phyloP scores from a whole-genome alignment of 2,797 vertebrate species.

The Monodelphis domestica region DNA sequence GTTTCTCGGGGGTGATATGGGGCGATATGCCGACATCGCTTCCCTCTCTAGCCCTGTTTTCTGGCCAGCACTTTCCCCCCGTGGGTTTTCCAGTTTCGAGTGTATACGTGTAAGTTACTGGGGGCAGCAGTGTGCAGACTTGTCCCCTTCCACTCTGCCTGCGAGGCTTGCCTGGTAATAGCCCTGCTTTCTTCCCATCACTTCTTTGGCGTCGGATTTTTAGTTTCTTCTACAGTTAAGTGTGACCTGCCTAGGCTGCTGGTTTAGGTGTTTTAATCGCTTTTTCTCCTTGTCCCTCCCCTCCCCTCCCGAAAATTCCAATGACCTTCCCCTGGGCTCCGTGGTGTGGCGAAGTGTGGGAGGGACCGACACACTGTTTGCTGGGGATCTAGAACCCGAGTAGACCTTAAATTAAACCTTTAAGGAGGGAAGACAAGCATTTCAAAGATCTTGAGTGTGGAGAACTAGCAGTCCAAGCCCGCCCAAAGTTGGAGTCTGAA shows the following conservation, averaged over 20 bases:
- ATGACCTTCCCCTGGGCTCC: background rate
- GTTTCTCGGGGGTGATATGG: too few species aligned
- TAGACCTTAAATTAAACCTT: background rate
- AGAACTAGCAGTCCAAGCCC: background rate
- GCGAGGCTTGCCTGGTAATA: background rate
- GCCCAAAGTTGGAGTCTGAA: background rate
- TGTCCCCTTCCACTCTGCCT: background rate
- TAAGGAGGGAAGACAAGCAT: background rate
- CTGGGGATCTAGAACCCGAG: too few species aligned
- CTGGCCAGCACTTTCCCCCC: too few species aligned
- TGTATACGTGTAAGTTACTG: background rate
- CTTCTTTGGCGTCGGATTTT: background rate
- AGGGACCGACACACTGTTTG: too few species aligned
- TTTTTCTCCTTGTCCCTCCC: background rate
- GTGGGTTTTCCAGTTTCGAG: background rate
- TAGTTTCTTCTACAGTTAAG: background rate
- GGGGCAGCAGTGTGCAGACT: background rate
- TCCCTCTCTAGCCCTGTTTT: background rate
- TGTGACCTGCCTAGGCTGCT: background rate
- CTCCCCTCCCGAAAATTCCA: background rate
- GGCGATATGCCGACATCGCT: background rate
- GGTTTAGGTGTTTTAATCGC: background rate
- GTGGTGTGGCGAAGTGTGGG: background rate
- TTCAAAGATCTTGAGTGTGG: background rate
- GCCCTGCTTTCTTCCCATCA: background rate